Conservation (phyloP, 2,797 vertebrate species). For the Valencia hispanica region DNA sequence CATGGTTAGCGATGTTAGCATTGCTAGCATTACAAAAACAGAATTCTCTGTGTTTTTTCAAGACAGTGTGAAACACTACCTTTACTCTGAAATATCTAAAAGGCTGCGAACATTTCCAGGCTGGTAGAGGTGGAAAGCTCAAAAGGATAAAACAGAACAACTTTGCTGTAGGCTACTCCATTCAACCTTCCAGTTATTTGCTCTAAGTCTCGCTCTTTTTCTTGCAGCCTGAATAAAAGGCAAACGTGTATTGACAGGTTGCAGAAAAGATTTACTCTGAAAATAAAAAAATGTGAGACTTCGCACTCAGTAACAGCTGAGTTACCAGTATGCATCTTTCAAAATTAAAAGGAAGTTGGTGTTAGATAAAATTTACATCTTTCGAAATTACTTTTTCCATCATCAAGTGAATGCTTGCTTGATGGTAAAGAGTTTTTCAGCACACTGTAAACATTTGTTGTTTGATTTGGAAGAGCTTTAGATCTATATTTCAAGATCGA, state of each 20-base stretch:
- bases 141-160: background rate
- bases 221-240: background rate
- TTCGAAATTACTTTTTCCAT: background rate
- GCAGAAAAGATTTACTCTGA: background rate
- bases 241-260: no score
- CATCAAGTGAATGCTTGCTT: background rate
- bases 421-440: no score
- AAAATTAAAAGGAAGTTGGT: background rate
- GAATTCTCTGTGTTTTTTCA: background rate
- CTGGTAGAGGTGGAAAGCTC: background rate
- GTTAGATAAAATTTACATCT: slow-evolving; percentile 24
- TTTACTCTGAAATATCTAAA: background rate
- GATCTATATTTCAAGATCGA: slow-evolving; percentile 25
- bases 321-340: background rate
- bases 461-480: slow-evolving; percentile 36
- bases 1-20: background rate
- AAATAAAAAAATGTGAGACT: background rate
- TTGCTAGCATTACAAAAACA: background rate
- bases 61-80: background rate
- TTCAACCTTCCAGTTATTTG: background rate
- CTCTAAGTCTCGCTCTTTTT: background rate
- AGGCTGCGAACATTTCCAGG: background rate
- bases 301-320: background rate
- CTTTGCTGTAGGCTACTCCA: background rate
- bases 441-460: background rate